Conservation (phyloP, 2,888 invertebrate genomes). For the Gastracanthus pulcherrimus region DNA sequence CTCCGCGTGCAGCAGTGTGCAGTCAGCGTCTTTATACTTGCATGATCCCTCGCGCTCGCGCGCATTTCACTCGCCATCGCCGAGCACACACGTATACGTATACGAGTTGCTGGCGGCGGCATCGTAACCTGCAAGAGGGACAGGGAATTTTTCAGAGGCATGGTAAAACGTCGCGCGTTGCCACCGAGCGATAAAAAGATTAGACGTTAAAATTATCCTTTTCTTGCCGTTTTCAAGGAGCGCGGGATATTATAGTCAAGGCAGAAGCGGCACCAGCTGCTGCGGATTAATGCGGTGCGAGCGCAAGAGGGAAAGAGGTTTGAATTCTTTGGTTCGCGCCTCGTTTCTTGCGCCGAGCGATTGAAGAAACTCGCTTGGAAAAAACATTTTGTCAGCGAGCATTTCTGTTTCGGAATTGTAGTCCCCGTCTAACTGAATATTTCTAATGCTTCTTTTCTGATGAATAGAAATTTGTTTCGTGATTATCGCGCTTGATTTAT, state of each 20-base stretch:
- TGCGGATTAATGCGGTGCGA: constrained; percentile 18
- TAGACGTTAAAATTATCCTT: constrained; percentile 55
- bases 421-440: no score
- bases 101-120: no score
- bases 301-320: constrained; percentile 13
- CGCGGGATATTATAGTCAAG: constrained; percentile 6
- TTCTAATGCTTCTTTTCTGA: background rate
- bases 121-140: no score
- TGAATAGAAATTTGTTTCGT: background rate
- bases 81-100: no score
- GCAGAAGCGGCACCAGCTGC: background rate
- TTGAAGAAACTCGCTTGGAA: background rate
- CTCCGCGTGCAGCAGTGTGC: constrained; percentile 54
- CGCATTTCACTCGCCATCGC: no score
- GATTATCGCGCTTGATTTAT: background rate
- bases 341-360: background rate
- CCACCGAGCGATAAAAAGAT: constrained; percentile 42
- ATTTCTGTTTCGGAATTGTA: background rate
- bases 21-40: constrained; percentile 59
- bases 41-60: constrained; percentile 56
- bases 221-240: constrained; percentile 56
- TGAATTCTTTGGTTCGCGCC: constrained; percentile 17
- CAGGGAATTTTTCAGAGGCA: background rate
- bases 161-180: no score
- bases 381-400: background rate